phyloP scores from a whole-genome alignment of 2,113 vertebrate species.

The Glaucidium brasilianum region DNA sequence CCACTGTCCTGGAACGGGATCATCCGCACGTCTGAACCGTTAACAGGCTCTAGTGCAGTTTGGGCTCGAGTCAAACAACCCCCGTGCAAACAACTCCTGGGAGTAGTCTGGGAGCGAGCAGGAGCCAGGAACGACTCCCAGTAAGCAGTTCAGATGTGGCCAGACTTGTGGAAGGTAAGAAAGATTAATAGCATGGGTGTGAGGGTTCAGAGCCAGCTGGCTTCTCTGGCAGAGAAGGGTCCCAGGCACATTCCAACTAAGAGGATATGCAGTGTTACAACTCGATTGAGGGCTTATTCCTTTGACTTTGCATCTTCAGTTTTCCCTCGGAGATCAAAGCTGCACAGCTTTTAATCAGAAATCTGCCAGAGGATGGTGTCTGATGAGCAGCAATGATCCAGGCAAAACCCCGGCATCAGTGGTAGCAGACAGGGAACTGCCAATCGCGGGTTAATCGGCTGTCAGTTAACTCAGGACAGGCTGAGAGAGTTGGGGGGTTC shows the following conservation, averaged over 20 bases:
- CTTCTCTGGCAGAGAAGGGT: background rate
- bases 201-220: background rate
- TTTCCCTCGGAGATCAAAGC: background rate
- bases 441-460: rapidly evolving
- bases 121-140: background rate
- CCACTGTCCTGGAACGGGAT: background rate
- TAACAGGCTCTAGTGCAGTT: background rate
- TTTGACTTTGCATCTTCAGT: background rate
- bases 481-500: no score
- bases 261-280: rapidly evolving
- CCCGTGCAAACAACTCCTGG: background rate
- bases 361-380: background rate
- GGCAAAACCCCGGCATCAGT: background rate
- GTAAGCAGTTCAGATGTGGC: background rate
- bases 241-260: background rate
- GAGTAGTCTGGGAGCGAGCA: background rate
- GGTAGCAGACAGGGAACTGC: background rate
- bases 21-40: background rate
- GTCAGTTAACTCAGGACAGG: no score
- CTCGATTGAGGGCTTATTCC: background rate
- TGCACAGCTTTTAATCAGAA: rapidly evolving
- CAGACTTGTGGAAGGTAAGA: background rate
- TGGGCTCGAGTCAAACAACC: background rate
- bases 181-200: background rate
- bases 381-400: background rate